Evolutionary conservation across 2,797 vertebrate species (phyloP), one percentile per base, ranked within the genome.

Genomic region (Gorsachius magnificus): DNA sequence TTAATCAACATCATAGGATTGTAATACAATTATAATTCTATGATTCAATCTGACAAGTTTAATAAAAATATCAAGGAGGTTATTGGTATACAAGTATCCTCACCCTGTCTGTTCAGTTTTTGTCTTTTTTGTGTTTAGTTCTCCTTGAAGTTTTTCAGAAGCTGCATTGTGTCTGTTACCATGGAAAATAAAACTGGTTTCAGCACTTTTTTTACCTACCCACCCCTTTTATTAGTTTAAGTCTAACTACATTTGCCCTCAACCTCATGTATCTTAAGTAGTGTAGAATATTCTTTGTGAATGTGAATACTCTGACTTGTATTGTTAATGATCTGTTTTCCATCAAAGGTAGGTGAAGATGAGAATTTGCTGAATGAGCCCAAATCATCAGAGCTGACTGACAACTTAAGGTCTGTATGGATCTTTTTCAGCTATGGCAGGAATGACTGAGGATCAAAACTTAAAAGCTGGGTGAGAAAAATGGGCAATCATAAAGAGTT

Each of bases 101-200:
- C 10, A 82, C 6, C 21, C 16, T 68, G n/a, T 13, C 25, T 88
- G 13, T 29, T 75, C 56, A 68, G 16, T 20, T 95, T 78, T 70
- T 43, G 21, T 68, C 21, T 35, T 68, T 64, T 79, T 8, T 45
- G 11, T 56, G 25, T 58, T 91, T 77, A 83, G 9, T 33, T 91
- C 43, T 82, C 82, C 12, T 95, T 96, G 80, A 36, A 81, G 66
- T 50, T 83, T 91, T 38, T 65, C 71, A 94, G 69, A 92, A 69
- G 54, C 64, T 66, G 76, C 5, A 86, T 54, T 43, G 29, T 87
- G 36, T 81, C 69, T 46, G 77, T 95, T 96, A 63, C 93, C 75
- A 80, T 87, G 78, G 82, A 76, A 97, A 92, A 97, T 54, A 87
- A 63, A 84, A 57, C 11, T 38, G 5, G 7, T 94, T 96, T 71